Percentiles rank a stretch among this genome's conserved stretches.
phyloP scores from a whole-genome alignment of 1,140 invertebrate genomes.

The Hermatobates lingyangjiaoensis region DNA sequence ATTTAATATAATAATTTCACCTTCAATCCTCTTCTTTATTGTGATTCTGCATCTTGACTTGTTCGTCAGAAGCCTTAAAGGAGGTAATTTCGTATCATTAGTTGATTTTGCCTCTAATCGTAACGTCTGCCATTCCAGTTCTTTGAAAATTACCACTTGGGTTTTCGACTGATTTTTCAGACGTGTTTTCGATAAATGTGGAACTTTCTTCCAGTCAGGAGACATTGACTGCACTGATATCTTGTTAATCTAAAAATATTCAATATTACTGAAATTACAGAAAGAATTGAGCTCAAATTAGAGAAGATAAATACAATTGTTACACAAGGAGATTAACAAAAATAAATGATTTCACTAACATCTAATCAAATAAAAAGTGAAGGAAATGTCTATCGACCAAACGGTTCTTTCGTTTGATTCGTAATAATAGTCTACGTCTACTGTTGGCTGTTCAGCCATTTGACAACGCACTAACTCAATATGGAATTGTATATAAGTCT shows the following conservation, averaged over 20 bases:
- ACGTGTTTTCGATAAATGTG: conserved; percentile 70
- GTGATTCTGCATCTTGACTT: conserved; percentile 87
- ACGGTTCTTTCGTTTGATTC: too few species aligned
- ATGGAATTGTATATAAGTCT: too few species aligned
- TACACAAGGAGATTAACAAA: too few species aligned
- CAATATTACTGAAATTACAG: conserved; percentile 12
- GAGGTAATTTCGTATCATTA: conserved; percentile 60
- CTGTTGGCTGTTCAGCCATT: too few species aligned
- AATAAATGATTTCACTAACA: too few species aligned
- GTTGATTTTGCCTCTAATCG: conserved; percentile 81
- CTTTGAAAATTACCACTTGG: conserved; percentile 91
- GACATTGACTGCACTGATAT: conserved; percentile 83
- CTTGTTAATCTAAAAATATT: conserved; percentile 52
- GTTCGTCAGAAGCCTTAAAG: conserved; percentile 81
- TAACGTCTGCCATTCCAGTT: conserved; percentile 90
- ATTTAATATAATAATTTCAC: conserved; percentile 29
- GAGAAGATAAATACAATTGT: too few species aligned
- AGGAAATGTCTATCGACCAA: too few species aligned
- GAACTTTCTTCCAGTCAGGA: conserved; percentile 66
- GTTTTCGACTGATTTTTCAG: conserved; percentile 74
- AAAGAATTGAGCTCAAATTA: too few species aligned
- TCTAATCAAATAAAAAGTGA: too few species aligned
- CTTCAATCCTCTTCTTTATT: conserved; percentile 81
- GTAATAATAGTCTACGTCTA: too few species aligned
- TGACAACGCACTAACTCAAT: too few species aligned